Evolutionary conservation across 2,113 vertebrate species (phyloP), one percentile per base, ranked within the genome.

Genomic region (Gymnocephalus cernua): DNA sequence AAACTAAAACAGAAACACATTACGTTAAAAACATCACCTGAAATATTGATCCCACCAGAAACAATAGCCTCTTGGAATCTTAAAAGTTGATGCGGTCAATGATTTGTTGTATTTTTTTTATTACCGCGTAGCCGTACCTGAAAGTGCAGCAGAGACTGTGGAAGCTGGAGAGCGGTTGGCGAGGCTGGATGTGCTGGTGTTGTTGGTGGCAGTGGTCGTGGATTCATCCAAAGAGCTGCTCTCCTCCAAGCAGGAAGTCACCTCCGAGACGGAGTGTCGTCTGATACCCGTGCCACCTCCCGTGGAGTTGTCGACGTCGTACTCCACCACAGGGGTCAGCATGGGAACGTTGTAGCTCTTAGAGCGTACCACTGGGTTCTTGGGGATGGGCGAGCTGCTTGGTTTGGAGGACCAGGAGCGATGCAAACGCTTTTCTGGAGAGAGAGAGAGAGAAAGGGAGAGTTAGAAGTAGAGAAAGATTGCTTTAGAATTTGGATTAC

Each of bases 311-410:
- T 85, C 98, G 0, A 79, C 75, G 66, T 98, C 97, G 0, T 97
- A 96, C 91, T 99, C 98, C 0, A 92, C 97, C 82, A 99, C 96
- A 0, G 98, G 98, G 0, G 97, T 98, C 86, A 99, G 95, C 93
- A 98, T 91, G 0, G 97, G 97, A 0, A 97, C 95, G 89, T 99
- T 99, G 95, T 99, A 99, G 94, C 97, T 99, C 92, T 97, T 97
- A 0, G 98, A 99, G 1, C 97, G 96, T 19, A 99, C 96, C 83
- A 99, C 98, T 0, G 94, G 97, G 86, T 97, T 98, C 93, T 98
- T 99, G 45, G 93, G 84, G 29, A 87, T 71, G 0, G 96, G 88
- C 53, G 94, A 27, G 8, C 95, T 95, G 0, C 92, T 92, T 0
- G 95, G 88, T 73, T 94, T 97, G 3, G 79, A 57, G 35, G 95